Conservation (phyloP, 2,888 invertebrate species). For the Coleophora deauratella region DNA sequence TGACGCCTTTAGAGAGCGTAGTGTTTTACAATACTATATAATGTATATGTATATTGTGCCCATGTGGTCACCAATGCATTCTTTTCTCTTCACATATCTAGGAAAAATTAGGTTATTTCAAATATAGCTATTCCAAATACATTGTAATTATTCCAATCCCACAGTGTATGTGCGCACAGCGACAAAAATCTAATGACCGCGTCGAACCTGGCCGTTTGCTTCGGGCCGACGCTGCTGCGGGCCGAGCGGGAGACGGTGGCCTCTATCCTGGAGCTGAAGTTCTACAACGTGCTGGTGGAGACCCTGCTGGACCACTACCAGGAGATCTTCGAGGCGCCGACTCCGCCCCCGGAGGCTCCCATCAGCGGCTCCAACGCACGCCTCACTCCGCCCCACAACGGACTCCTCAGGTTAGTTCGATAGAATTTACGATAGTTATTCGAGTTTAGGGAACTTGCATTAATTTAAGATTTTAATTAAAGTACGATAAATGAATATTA, state of each 20-base stretch:
- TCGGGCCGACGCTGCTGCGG: conserved; percentile 96
- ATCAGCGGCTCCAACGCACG: conserved; percentile 10
- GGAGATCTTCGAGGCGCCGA: conserved; percentile 57
- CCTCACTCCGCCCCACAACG: conserved; percentile 1
- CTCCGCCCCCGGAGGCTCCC: conserved; percentile 14
- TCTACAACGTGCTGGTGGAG: conserved; percentile 98
- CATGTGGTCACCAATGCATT: too few relatives aligned
- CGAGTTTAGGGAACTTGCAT: too few relatives aligned
- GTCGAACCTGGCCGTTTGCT: conserved; percentile 97
- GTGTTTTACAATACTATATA: too few relatives aligned
- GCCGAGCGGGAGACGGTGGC: conserved; percentile 98
- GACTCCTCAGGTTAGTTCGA: conserved; percentile 34
- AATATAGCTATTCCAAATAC: too few relatives aligned
- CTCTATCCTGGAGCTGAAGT: conserved; percentile 98
- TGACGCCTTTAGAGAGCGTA: too few relatives aligned
- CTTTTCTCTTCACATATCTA: too few relatives aligned
- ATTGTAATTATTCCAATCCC: too few relatives aligned
- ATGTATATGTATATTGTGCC: too few relatives aligned
- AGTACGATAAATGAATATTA: too few relatives aligned
- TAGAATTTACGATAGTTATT: not conserved
- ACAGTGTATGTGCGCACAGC: conserved; percentile 80
- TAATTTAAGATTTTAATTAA: too few relatives aligned
- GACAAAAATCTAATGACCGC: conserved; percentile 97
- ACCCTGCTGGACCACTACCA: conserved; percentile 84
- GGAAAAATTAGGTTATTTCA: too few relatives aligned